A percentile compares a stretch with the other conserved stretches of the same genome.
Conservation (phyloP, 53 echinoderm and acorn worm genomes). For the Antedon mediterranea region DNA sequence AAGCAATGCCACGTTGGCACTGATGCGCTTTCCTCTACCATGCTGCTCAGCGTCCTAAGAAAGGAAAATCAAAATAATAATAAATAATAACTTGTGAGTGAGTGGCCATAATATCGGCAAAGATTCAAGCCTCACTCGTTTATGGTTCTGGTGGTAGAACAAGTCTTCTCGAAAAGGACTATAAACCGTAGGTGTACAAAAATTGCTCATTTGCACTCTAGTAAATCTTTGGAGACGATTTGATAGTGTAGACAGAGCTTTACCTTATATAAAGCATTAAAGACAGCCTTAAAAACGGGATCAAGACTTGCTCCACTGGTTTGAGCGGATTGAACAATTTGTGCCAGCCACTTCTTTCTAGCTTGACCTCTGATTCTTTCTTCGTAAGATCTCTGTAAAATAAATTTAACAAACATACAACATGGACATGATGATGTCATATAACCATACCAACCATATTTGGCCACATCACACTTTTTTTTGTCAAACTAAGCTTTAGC, state of each 20-base stretch:
- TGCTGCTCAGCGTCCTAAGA: constrained; percentile 83
- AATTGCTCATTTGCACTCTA: neutral
- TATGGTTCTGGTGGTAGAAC: too few species aligned
- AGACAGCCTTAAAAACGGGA: constrained; percentile 75
- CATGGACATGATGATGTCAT: too few species aligned
- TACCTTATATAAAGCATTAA: constrained; percentile 84
- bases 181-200: too few species aligned
- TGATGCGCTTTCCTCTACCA: constrained; percentile 90
- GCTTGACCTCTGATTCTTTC: constrained; percentile 97
- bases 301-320: constrained; percentile 83
- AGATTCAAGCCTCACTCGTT: too few species aligned
- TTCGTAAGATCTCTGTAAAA: constrained; percentile 68
- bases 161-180: too few species aligned
- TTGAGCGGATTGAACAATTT: constrained; percentile 78
- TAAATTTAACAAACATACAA: neutral
- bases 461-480: too few species aligned
- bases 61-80: neutral
- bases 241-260: neutral
- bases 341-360: constrained; percentile 89
- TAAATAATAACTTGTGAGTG: too few species aligned
- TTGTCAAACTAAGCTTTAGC: too few species aligned
- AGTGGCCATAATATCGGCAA: too few species aligned
- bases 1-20: constrained; percentile 71
- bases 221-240: neutral
- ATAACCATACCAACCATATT: too few species aligned